A percentile compares a stretch with the other conserved stretches of the same genome.
Evolutionary conservation across 1,140 invertebrate genomes (phyloP).

Genomic region (Lamellibrachia luymesi): DNA sequence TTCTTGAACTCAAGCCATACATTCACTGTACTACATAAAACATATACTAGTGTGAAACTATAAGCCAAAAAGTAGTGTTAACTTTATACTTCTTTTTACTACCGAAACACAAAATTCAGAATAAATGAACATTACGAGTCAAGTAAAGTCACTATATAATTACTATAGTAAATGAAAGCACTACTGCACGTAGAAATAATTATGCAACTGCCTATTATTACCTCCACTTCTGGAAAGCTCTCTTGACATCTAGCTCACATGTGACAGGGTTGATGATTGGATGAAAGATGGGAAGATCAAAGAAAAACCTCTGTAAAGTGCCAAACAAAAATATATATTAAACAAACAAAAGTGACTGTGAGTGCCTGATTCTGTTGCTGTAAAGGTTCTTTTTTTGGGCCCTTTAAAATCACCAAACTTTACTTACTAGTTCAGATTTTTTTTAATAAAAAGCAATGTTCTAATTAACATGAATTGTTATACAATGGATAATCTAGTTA

Average conservation of each 20-base stretch:
- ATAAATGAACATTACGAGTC: too few species aligned
- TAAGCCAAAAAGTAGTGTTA: too few species aligned
- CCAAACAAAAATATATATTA: slow-evolving; percentile 19
- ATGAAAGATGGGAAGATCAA: slow-evolving; percentile 84
- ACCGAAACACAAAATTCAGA: too few species aligned
- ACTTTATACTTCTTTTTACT: too few species aligned
- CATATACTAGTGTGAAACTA: too few species aligned
- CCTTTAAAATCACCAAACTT: not conserved
- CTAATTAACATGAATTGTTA: not conserved
- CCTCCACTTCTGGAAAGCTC: slow-evolving; percentile 81
- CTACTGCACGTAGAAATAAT: not conserved
- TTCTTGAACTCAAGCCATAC: too few species aligned
- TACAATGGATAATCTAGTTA: not conserved
- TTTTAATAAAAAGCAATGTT: not conserved
- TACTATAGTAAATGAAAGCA: slow-evolving; percentile 9
- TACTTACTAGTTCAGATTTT: not conserved
- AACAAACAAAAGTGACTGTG: not conserved
- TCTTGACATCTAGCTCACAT: slow-evolving; percentile 72
- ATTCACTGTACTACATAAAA: too few species aligned
- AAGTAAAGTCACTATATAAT: not conserved
- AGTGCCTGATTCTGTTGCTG: too few species aligned
- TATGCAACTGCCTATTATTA: slow-evolving; percentile 28
- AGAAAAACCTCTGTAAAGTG: slow-evolving; percentile 73
- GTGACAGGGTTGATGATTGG: slow-evolving; percentile 77
- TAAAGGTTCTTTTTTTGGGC: not conserved